These are phyloP conservation scores for Epicampocera succincta DNA, from an alignment of 2,888 invertebrate genomes.

Conservation along the genomic window DNA sequence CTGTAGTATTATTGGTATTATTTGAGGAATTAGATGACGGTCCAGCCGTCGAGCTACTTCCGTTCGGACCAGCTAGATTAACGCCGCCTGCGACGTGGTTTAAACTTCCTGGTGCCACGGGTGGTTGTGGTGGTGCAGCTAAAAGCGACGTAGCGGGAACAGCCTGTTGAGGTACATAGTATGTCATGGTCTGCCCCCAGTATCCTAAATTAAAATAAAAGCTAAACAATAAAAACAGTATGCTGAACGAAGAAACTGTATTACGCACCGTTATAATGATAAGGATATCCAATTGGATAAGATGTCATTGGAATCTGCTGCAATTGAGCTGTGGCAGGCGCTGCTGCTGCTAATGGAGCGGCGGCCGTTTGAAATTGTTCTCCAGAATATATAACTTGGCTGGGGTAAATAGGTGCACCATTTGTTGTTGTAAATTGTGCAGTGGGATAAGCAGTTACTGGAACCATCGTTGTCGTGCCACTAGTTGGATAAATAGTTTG, in stretches of 20 bases:
- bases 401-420: constrained; percentile 79
- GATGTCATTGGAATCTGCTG: constrained; percentile 81
- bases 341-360: constrained; percentile 74
- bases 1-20: constrained; percentile 66
- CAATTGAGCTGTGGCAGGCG: constrained; percentile 76
- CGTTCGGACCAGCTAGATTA: constrained; percentile 68
- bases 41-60: constrained; percentile 75
- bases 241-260: background rate
- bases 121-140: constrained; percentile 72
- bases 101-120: constrained; percentile 69
- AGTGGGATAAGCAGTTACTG: constrained; percentile 80
- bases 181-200: constrained; percentile 81
- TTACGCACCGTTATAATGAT: constrained; percentile 80
- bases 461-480: constrained; percentile 78
- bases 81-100: constrained; percentile 74
- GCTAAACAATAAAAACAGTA: background rate
- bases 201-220: constrained; percentile 73
- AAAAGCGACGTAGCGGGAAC: constrained; percentile 77
- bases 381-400: constrained; percentile 81
- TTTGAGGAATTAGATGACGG: constrained; percentile 73
- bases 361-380: constrained; percentile 78
- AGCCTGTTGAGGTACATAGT: constrained; percentile 81
- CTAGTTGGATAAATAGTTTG: constrained; percentile 80
- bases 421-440: constrained; percentile 78
- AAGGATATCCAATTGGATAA: constrained; percentile 81